Base-by-base conservation (phyloP, 2,113 vertebrate species). In the Dryoscopus gambensis region DNA sequence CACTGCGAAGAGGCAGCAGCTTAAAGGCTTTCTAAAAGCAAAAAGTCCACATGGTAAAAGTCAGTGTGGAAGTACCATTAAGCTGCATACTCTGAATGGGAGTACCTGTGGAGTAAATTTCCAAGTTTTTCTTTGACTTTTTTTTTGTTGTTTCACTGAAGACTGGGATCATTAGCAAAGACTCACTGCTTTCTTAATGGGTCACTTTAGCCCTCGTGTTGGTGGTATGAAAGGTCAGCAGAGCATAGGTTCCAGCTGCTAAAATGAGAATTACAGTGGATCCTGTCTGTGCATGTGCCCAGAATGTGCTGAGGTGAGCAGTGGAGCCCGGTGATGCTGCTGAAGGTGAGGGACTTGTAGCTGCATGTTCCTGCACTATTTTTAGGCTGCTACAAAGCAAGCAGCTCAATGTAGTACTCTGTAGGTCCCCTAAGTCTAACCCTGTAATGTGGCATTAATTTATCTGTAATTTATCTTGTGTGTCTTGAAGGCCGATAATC, bases 321-420 rank as follows among this genome's bases (percentile, higher is more conserved):
- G 63, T 5, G 18, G 60, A 11, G 10, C 49, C 28, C 15, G 7
- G 3, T 0, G 2, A 0, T 53, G 35, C 52, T 37, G 44, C 21
- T 87, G 15, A 49, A 87, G 67, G 65, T 87, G 65, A 82, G 49
- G 18, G 10, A 25, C 55, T 9, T 12, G n/a, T 8, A 37, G 50
- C 64, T 68, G 8, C n/a, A 17, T 28, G 24, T 24, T 71, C 44
- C 31, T 59, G 46, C 30, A 12, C 67, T 96, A 57, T 80, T 96
- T 93, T 96, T 86, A 77, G 63, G 11, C 12, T 56, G 19, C 28
- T 69, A 1, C 37, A 62, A 20, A 1, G 4, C 44, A 59, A 46
- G 27, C 63, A 42, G 42, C 56, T 84, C 59, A 16, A 71, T 91
- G 89, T 67, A 78, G 81, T 55, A 5, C 49, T 24, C n/a, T 56